Evolutionary conservation across 2,113 vertebrate species (phyloP), one percentile per base, ranked within the genome.

Genomic region (Axis porcinus): DNA sequence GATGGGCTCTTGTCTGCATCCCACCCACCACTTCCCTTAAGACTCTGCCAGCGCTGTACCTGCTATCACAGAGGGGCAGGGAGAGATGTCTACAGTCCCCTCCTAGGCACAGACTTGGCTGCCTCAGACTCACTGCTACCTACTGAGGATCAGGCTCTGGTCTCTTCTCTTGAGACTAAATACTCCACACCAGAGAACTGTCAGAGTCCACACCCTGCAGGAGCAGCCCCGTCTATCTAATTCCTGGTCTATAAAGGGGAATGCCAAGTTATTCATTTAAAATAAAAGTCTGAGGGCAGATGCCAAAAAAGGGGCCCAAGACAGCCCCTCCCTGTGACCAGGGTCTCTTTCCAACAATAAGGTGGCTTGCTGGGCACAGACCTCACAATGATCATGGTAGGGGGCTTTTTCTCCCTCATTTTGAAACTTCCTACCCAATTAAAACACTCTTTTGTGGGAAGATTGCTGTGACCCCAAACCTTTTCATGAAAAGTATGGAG

Each of bases 371-470:
- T 79, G 14, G 43, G 27, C 45, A 47, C 76, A 79, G 27, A 30
- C 45, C 45, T 30, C 28, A 50, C 27, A 30, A 12, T 50, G 16
- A 0, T 81, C 5, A 50, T 0, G 0, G 8, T 17, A 50, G 45
- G 7, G 4, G 47, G n/a, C 78, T 33, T 33, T 47, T 17, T 19
- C 78, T 81, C 78, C 45, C 28, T 52, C 45, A 52, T 52, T 81
- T 5, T 33, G 45, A 81, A 81, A 52, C 78, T 52, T 81, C 78
- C 16, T 81, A 81, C 9, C 5, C 0, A 19, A 81, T 81, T 10
- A 33, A 81, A 50, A 81, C 45, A 50, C 28, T 6, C 19, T 28
- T 28, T 81, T 45, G 17, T 81, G 78, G 78, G 45, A 28, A 50
- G 28, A 81, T 50, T 47, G 8, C 0, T 81, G 2, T 17, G 78